A percentile compares a stretch with the other conserved stretches of the same genome.
These are phyloP conservation scores for Chaetops frenatus DNA, from an alignment of 2,113 vertebrate species.

Conservation along the genomic window DNA sequence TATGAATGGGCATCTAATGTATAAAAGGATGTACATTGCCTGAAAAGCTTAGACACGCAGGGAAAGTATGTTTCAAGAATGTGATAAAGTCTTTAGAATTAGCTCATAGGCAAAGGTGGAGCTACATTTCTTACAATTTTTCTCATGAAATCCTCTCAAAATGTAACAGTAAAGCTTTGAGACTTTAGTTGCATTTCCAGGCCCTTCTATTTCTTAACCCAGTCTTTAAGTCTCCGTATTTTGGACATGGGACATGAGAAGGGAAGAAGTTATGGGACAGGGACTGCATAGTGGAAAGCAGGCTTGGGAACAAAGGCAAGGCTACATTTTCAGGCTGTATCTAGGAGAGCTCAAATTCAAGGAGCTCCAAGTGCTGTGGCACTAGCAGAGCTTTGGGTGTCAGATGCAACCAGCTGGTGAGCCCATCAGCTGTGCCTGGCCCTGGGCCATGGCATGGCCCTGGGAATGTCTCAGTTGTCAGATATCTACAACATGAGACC, in stretches of 20 bases:
- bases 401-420: background rate
- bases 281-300: background rate
- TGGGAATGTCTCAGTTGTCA: background rate
- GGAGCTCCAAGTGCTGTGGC: accelerated
- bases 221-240: background rate
- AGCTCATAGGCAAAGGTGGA: background rate
- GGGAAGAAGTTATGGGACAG: background rate
- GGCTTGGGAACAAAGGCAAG: background rate
- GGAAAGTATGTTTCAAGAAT: background rate
- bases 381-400: background rate
- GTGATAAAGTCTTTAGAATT: background rate
- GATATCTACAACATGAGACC: background rate
- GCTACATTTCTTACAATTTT: background rate
- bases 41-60: background rate
- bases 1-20: background rate
- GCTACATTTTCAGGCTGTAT: background rate
- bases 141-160: background rate
- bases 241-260: background rate
- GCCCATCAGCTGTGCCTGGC: background rate
- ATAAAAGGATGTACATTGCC: background rate
- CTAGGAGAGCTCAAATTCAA: background rate
- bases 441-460: accelerated
- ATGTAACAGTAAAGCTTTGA: background rate
- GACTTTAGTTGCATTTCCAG: background rate
- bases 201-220: background rate